Evolutionary conservation across 2,888 invertebrate species (phyloP), one percentile per base, ranked within the genome.

Genomic region (Conus canariensis): DNA sequence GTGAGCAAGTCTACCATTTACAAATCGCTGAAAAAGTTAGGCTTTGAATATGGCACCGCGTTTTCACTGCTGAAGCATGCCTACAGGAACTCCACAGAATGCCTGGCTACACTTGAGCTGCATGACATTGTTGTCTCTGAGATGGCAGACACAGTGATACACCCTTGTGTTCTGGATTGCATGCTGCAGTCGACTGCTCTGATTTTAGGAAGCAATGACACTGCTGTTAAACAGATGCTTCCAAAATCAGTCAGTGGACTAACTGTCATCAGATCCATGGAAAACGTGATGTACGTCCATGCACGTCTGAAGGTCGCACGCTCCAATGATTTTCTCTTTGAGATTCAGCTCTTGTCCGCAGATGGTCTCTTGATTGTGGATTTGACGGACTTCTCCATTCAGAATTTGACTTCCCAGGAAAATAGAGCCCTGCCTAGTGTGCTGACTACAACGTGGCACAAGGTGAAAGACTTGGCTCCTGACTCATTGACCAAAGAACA

Each of bases 111-210:
- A 77, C 89, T 94, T 19, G 70, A 83, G 45, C 74, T 93, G 8
- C 91, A 91, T 58, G 91, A 92, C n/a, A 80, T 58, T 10, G 83
- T 93, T 19, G 85, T 89, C 56, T 74, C 87, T 14, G 92, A 93
- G 74, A 86, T 91, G 25, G 77, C 90, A 19, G 77, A 88, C 25
- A 94, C 93, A n/a, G 90, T 91, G 30, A 70, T 93, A 16, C 93
- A 94, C 83, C 94, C 94, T 30, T 91, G 92, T 16, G 88, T 93
- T 8, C 90, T 93, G 19, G 94, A 93, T 89, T 92, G 92, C 22
- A 91, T 93, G 90, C 90, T 93, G 59, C 94, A 94, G 82, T 91
- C 92, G 22, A 45, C 90, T 92, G 83, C 4, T 22, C 22, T 85
- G 16, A 59, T 22, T 59, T 8, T 85, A 58, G 83, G 59, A n/a